Evolutionary conservation across 2,113 vertebrate species (phyloP).

Genomic region (Nycticebus coucang): DNA sequence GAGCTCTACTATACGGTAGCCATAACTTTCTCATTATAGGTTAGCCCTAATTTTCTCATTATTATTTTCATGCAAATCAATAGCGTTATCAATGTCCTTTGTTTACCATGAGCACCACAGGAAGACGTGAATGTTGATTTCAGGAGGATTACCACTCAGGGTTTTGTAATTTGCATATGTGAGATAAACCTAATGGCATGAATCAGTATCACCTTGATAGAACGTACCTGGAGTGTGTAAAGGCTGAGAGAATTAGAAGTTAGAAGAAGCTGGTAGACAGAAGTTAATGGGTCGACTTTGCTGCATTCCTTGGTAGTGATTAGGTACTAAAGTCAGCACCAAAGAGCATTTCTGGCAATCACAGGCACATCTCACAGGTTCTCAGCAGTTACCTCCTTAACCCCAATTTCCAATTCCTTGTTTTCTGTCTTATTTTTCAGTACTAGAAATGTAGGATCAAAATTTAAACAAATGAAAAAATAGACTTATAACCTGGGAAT

Average conservation of each 20-base stretch:
- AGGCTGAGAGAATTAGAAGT: not conserved
- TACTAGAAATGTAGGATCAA: not conserved
- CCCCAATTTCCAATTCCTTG: not conserved
- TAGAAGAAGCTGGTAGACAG: not conserved
- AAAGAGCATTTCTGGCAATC: not conserved
- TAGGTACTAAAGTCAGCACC: not conserved
- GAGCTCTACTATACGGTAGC: no score
- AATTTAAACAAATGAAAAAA: not conserved
- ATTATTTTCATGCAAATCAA: not conserved
- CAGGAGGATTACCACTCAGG: not conserved
- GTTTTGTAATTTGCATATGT: not conserved
- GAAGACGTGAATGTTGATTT: not conserved
- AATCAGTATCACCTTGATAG: not conserved
- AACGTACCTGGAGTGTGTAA: not conserved
- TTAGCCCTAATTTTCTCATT: not conserved
- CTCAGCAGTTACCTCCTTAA: not conserved
- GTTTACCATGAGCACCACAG: not conserved
- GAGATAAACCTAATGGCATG: not conserved
- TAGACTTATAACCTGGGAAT: not conserved
- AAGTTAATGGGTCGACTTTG: not conserved
- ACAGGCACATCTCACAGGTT: not conserved
- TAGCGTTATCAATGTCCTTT: not conserved
- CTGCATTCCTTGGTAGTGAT: not conserved
- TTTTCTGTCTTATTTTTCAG: not conserved
- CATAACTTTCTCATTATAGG: not conserved